These are phyloP conservation scores for Oceanites oceanicus DNA, from an alignment of 2,113 vertebrate genomes.

Conservation along the genomic window DNA sequence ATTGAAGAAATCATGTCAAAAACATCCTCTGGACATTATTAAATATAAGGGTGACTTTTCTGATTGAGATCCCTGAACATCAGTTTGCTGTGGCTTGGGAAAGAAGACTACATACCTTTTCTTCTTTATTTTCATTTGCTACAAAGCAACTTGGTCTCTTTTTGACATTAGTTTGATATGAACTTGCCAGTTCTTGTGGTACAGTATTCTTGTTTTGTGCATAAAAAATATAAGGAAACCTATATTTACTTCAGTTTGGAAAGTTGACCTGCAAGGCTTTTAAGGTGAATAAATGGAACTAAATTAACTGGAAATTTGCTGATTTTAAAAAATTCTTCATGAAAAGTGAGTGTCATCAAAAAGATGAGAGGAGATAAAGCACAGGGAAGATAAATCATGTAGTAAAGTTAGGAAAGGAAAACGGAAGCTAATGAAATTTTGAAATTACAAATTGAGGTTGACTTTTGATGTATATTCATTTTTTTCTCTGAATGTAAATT, in stretches of 20 bases:
- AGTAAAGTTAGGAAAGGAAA: neutral
- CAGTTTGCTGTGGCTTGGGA: neutral
- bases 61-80: neutral
- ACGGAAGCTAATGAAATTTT: neutral
- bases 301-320: neutral
- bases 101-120: neutral
- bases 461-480: neutral
- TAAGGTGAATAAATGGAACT: neutral
- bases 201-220: neutral
- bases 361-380: neutral
- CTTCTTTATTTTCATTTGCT: neutral
- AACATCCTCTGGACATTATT: neutral
- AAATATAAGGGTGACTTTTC: neutral
- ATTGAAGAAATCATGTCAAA: neutral
- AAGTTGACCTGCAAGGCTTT: neutral
- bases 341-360: neutral
- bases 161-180: neutral
- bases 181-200: neutral
- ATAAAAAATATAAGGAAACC: neutral
- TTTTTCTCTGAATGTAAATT: neutral
- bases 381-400: neutral
- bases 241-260: neutral
- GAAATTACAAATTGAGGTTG: neutral
- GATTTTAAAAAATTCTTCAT: neutral
- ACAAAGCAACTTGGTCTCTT: neutral